Percentiles rank a stretch among this genome's conserved stretches.
Conservation (phyloP, 2,888 invertebrate genomes). For the Isoperla grammatica region DNA sequence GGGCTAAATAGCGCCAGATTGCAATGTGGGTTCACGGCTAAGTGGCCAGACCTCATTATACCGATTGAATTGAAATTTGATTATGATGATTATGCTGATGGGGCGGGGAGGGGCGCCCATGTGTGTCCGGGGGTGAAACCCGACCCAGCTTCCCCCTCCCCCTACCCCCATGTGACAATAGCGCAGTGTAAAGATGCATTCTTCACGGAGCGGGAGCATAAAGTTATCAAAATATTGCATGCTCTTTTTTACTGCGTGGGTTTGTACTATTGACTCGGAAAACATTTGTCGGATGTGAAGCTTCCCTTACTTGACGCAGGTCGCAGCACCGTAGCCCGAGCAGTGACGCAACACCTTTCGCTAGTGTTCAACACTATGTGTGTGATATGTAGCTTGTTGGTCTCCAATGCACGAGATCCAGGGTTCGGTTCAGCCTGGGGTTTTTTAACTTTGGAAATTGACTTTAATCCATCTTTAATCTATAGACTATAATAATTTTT, state of each 20-base stretch:
- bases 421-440: no score
- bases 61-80: conserved; percentile 22
- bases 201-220: neutral
- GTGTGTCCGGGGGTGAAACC: conserved; percentile 15
- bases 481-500: no score
- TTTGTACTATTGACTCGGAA: neutral
- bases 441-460: no score
- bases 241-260: conserved; percentile 9
- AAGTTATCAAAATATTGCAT: conserved; percentile 19
- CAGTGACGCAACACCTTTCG: no score
- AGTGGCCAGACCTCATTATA: conserved; percentile 17
- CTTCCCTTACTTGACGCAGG: neutral
- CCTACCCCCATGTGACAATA: neutral
- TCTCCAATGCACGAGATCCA: no score
- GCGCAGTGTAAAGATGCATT: conserved; percentile 7
- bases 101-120: conserved; percentile 3
- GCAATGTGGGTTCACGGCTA: neutral
- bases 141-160: neutral
- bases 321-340: no score
- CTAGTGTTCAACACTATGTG: no score
- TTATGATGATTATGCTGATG: conserved; percentile 14
- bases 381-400: no score
- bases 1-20: no score
- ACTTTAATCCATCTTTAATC: no score
- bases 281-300: conserved; percentile 1